Base-by-base conservation (phyloP, 2,888 invertebrate species). In the Meta bourneti region DNA sequence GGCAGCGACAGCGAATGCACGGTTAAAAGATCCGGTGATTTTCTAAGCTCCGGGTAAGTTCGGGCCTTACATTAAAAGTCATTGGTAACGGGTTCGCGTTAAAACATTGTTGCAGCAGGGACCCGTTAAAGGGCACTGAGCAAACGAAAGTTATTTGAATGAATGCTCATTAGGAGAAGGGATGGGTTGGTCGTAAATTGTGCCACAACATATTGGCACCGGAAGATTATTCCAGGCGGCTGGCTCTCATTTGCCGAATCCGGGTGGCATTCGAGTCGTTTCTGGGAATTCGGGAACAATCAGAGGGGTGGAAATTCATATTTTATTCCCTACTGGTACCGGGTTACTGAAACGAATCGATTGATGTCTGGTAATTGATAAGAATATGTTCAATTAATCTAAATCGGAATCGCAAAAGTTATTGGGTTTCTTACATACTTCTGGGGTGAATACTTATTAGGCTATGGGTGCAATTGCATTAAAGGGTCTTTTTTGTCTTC, bases 51-150 rank as follows among this genome's bases (percentile, higher is more conserved):
- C 70, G 51, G 34, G 49, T 8, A n/a, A 11, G 85, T 34, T 20
- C n/a, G 72, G 49, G 19, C 51, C 79, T 87, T 79, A 72, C 80
- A 79, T 87, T 87, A 87, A 70, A 87, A 87, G 80, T 72, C 71
- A 80, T 80, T 34, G 72, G 54, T 6, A 48, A 61, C 8, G 69
- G 51, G 54, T 74, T 19, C 61, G 19, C 34, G 19, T n/a, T 75
- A 16, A 74, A 88, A 77, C 81, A 88, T 51, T 88, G 81, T 81
- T 71, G 81, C 54, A 9, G 51, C 48, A 19, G n/a, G 13, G 82
- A 9, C 16, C 34, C 13, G 48, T 75, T 71, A 20, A 19, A 16
- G 51, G 16, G 79, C 19, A 79, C 19, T 19, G 52, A 54, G 51
- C 11, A 20, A n/a, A 71, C n/a, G 19, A 20, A 8, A 48, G 34